Conservation (phyloP, 2,888 invertebrate species). For the Drosophila dives region DNA sequence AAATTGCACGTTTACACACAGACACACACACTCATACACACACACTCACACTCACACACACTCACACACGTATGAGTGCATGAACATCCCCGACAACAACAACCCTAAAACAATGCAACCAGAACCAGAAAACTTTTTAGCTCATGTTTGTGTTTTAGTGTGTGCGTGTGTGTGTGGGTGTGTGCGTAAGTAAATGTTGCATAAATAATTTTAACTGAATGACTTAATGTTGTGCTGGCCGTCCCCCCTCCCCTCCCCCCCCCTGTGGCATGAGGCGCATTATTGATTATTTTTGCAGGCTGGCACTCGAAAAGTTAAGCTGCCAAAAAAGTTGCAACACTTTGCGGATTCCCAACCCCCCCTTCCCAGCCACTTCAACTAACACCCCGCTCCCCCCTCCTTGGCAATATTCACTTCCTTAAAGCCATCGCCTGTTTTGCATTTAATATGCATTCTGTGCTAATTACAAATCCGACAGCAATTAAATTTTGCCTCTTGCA, state of each 20-base stretch:
- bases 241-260: constrained; percentile 30
- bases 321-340: constrained; percentile 61
- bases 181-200: constrained; percentile 79
- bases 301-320: constrained; percentile 58
- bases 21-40: constrained; percentile 15
- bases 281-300: constrained; percentile 68
- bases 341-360: neutral
- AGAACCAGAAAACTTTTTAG: constrained; percentile 57
- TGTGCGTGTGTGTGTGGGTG: constrained; percentile 31
- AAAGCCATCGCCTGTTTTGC: constrained; percentile 35
- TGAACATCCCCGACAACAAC: constrained; percentile 56
- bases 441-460: constrained; percentile 76
- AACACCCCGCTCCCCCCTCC: neutral
- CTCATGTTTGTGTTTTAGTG: constrained; percentile 25
- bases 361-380: neutral
- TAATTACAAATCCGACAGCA: constrained; percentile 75
- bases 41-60: constrained; percentile 7
- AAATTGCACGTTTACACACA: constrained; percentile 76
- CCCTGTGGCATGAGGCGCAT: constrained; percentile 45
- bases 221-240: constrained; percentile 73
- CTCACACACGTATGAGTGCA: constrained; percentile 8
- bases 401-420: constrained; percentile 22
- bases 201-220: constrained; percentile 81
- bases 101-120: constrained; percentile 74
- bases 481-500: constrained; percentile 49